Conservation (phyloP, 1,140 invertebrate species). For the Zaprionus camerounensis region DNA sequence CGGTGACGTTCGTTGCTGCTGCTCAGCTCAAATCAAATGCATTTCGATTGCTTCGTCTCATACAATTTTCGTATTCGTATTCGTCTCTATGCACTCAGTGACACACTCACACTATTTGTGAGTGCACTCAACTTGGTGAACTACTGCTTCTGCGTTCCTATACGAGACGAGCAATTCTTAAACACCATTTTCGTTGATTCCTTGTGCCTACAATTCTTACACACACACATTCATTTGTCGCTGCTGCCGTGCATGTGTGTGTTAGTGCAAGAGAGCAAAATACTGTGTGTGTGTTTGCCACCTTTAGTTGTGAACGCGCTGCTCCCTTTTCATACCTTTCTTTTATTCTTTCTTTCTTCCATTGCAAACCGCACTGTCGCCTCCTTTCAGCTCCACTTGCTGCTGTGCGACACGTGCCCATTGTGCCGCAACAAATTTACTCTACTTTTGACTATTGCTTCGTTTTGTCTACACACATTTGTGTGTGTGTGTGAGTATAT, state of each 20-base stretch:
- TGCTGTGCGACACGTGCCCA: slow-evolving; percentile 68
- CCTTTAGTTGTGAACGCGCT: slow-evolving; percentile 46
- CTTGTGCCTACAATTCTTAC: slow-evolving; percentile 41
- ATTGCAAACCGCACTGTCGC: slow-evolving; percentile 29
- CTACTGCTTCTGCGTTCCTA: neutral
- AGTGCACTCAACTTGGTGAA: slow-evolving; percentile 72
- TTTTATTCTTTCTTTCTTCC: slow-evolving; percentile 1
- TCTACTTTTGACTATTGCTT: slow-evolving; percentile 54
- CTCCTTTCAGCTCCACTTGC: slow-evolving; percentile 54
- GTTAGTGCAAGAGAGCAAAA: slow-evolving; percentile 16
- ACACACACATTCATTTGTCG: neutral
- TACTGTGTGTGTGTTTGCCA: slow-evolving; percentile 39
- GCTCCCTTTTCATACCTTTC: slow-evolving; percentile 58
- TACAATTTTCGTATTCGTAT: slow-evolving; percentile 24
- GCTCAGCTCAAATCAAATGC: slow-evolving; percentile 65
- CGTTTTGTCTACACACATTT: slow-evolving; percentile 23
- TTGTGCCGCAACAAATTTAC: slow-evolving; percentile 75
- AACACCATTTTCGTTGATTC: slow-evolving; percentile 66
- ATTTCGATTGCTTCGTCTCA: slow-evolving; percentile 77
- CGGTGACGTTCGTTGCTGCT: slow-evolving; percentile 14
- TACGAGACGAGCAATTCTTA: slow-evolving; percentile 41
- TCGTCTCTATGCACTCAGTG: slow-evolving; percentile 1
- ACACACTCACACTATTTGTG: slow-evolving; percentile 38
- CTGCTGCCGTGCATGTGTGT: slow-evolving; percentile 23
- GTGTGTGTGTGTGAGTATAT: slow-evolving; percentile 1